These are phyloP conservation scores for Monarcha castaneiventris DNA, from an alignment of 2,113 vertebrate species.

Conservation along the genomic window DNA sequence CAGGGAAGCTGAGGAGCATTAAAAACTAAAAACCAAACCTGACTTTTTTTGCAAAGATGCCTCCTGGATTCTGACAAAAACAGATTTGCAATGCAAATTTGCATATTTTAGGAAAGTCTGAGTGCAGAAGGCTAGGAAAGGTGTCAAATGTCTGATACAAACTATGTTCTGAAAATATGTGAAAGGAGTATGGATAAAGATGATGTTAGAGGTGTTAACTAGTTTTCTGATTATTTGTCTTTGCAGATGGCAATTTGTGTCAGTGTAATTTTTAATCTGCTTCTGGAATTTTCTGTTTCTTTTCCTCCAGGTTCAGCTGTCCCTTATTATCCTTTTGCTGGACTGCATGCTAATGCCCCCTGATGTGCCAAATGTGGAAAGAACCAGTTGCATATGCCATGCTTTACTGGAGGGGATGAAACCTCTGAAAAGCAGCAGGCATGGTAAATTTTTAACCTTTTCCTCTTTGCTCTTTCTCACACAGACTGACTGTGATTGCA, in stretches of 20 bases:
- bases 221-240: background rate
- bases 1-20: background rate
- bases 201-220: background rate
- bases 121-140: background rate
- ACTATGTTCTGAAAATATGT: background rate
- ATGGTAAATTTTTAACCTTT: background rate
- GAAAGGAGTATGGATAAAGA: background rate
- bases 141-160: background rate
- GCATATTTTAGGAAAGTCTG: background rate
- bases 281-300: background rate
- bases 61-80: background rate
- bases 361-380: background rate
- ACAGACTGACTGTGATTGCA: background rate
- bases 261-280: background rate
- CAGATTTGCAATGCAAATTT: constrained; percentile 4
- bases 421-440: background rate
- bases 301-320: background rate
- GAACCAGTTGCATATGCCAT: background rate
- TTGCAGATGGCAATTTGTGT: background rate
- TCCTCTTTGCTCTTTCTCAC: background rate
- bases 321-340: background rate
- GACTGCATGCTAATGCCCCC: background rate
- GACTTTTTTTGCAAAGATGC: background rate
- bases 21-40: background rate
- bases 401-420: background rate